Evolutionary conservation across 2,797 vertebrate genomes (phyloP).

Genomic region (Sternarchorhynchus goeldii): DNA sequence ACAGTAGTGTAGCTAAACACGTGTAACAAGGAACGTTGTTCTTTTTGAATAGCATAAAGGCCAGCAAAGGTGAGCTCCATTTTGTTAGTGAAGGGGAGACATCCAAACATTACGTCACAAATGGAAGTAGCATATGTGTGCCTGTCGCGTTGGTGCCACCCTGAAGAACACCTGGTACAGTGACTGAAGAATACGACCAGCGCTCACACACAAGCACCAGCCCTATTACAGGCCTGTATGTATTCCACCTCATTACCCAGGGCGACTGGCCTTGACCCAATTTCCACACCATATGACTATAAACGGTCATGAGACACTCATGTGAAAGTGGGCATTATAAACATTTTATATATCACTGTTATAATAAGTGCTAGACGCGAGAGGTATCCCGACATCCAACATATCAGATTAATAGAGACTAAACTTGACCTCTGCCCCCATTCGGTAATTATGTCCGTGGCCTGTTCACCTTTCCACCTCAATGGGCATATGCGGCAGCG

Average conservation of each 20-base stretch:
- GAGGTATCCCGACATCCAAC: background rate
- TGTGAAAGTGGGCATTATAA: background rate
- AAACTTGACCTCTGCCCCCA: constrained; percentile 4
- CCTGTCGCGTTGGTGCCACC: constrained; percentile 8
- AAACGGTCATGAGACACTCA: background rate
- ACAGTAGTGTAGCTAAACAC: background rate
- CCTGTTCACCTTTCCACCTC: constrained; percentile 52
- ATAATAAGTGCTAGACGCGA: background rate
- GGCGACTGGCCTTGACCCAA: background rate
- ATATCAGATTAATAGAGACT: background rate
- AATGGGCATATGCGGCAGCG: constrained; percentile 27
- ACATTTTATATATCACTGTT: background rate
- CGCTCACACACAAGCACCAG: background rate
- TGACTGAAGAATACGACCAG: background rate
- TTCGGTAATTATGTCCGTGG: constrained; percentile 37
- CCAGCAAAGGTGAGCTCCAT: constrained; percentile 6
- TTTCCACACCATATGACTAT: constrained; percentile 6
- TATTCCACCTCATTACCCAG: background rate
- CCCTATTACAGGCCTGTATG: background rate
- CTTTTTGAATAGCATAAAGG: background rate
- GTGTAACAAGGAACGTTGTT: background rate
- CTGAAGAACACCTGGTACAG: constrained; percentile 5
- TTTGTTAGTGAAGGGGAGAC: background rate
- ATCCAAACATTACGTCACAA: constrained; percentile 19
- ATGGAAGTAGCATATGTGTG: constrained; percentile 17